Evolutionary conservation across 2,113 vertebrate genomes (phyloP), one percentile per base, ranked within the genome.

Genomic region (Struthio camelus): DNA sequence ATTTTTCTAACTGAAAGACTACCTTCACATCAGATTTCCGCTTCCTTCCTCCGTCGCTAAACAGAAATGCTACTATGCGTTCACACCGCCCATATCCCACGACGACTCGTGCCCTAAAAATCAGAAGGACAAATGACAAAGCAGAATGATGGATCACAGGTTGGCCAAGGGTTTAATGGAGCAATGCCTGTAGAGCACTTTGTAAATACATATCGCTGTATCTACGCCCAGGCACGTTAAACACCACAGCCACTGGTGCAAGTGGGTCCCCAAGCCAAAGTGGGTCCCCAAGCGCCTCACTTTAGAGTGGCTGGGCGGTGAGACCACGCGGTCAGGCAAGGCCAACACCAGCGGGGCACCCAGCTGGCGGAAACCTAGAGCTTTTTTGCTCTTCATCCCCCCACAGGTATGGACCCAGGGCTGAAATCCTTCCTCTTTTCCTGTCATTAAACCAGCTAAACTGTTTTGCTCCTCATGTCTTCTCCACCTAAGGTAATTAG

Each of bases 311-410:
- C n/a, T n/a, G n/a, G n/a, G n/a, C n/a, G 17, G 28, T 19, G 42
- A 46, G 30, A 32, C 30, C 14, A 42, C 20, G 73, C 38, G 16
- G 40, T 46, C 32, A 53, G 27, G 34, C 12, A 17, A 32, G 30
- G 28, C 44, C 42, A 69, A 44, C 30, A 44, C 22, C 66, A 44
- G 28, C 9, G 66, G 66, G 40, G 42, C 30, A 40, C 42, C 42
- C 30, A 30, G 42, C 40, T 44, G 40, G 30, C n/a, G 9, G 34
- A 38, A 61, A 61, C 36, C 44, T 66, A 4, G 2, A 23, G 34
- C 0, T 0, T 27, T 38, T 42, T 32, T 2, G 3, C 67, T 54
- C n/a, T 32, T 3, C 59, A 3, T 3, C 23, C 14, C 16, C 40
- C 24, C 17, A 27, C 51, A 48, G 15, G 42, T n/a, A 24, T 4